These are phyloP conservation scores for Murina feae DNA, from an alignment of 2,113 vertebrate genomes.

Conservation along the genomic window DNA sequence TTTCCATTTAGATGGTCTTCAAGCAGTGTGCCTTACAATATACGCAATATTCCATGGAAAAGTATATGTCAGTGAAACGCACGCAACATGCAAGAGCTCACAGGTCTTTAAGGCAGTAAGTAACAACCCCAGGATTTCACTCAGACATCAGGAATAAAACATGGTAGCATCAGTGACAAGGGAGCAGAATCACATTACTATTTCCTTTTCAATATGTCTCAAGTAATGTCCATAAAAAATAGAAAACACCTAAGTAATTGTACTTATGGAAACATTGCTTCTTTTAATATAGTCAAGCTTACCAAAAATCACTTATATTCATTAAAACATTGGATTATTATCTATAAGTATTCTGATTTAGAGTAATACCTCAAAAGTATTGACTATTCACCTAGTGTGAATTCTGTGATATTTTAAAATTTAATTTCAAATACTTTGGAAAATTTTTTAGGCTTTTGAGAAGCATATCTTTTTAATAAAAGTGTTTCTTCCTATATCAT, in stretches of 20 bases:
- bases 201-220: background rate
- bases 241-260: background rate
- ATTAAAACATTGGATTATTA: background rate
- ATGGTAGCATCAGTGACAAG: background rate
- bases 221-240: background rate
- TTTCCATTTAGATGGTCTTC: background rate
- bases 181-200: background rate
- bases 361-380: background rate
- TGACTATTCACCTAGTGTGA: background rate
- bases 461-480: background rate
- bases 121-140: background rate
- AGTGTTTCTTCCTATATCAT: too few relatives aligned
- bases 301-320: background rate
- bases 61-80: background rate
- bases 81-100: background rate
- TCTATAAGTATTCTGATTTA: background rate
- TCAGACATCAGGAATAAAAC: background rate
- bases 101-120: background rate
- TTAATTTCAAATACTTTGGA: background rate
- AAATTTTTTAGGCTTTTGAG: background rate
- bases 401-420: background rate
- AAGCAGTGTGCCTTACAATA: background rate
- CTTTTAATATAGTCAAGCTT: background rate
- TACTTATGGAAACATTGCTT: background rate
- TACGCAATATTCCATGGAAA: background rate